Base-by-base conservation (phyloP, 2,113 vertebrate species). In the Lanius ludovicianus region DNA sequence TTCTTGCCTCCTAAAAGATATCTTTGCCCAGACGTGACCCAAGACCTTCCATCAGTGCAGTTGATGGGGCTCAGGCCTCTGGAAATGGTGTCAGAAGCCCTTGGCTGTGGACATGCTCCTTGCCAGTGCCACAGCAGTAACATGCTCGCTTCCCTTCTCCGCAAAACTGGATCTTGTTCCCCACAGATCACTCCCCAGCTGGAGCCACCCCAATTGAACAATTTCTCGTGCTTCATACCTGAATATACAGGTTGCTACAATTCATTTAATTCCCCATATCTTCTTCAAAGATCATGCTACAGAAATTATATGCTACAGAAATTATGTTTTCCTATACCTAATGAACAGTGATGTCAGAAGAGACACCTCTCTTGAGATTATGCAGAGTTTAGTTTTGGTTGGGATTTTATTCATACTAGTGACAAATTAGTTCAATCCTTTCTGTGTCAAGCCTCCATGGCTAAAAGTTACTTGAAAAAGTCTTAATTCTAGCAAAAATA, bases 61-160 rank as follows among this genome's bases (percentile, higher is more conserved):
- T 1, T 39, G 1, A 1, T 2, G 12, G 1, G 1, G 21, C n/a
- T 53, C 30, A 15, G 53, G 25, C 39, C n/a, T 78, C 67, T 33
- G 9, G 60, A 41, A 27, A 31, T 30, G 37, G 27, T 47, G 56
- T 63, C 60, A 15, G 5, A 23, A 84, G 50, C 20, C 57, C 83
- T 87, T 44, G 49, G 25, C 39, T 71, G 55, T 52, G 69, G 83
- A 69, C 77, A 16, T 49, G 23, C 25, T 52, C 53, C 56, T 35
- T 16, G 33, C 1, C 4, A 35, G 19, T 41, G n/a, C 35, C 71
- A 64, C 14, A 13, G 59, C 39, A 37, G 9, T 35, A 20, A 25
- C 9, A 2, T 9, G 15, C 11, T 33, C 0, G 1, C 73, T 50
- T 80, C 50, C 30, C 62, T 84, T 56, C 71, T 35, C 49, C 0